Evolutionary conservation across 2,888 invertebrate species (phyloP).

Genomic region (Ophion costatus): DNA sequence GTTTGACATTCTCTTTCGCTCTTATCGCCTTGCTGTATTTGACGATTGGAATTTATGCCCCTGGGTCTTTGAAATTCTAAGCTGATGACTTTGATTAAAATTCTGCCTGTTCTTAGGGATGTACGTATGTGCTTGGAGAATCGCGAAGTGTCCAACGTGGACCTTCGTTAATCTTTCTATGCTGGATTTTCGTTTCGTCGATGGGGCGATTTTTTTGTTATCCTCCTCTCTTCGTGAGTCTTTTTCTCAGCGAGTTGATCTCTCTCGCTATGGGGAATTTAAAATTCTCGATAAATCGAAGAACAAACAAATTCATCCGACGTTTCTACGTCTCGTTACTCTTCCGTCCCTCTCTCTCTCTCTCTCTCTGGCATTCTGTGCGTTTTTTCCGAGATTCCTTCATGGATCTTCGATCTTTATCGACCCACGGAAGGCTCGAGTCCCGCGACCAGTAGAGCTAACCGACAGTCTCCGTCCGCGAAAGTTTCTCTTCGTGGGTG

Average conservation of each 20-base stretch:
- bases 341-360: too few species aligned
- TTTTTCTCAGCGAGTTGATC: background rate
- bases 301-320: too few species aligned
- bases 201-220: background rate
- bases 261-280: too few species aligned
- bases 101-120: background rate
- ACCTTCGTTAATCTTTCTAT: slow-evolving; percentile 2
- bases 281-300: too few species aligned
- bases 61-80: background rate
- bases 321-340: too few species aligned
- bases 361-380: too few species aligned
- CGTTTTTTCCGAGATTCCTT: too few species aligned
- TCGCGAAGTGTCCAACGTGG: background rate
- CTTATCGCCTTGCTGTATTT: background rate
- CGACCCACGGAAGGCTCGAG: too few species aligned
- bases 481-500: background rate
- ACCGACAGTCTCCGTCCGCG: background rate
- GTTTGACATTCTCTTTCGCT: background rate
- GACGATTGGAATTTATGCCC: background rate
- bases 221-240: background rate
- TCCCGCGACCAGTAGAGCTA: too few species aligned
- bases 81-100: background rate
- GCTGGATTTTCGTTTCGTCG: background rate
- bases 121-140: background rate
- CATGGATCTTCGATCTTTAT: too few species aligned